These are phyloP conservation scores for Aix galericulata DNA, from an alignment of 2,113 vertebrate species.

Conservation along the genomic window DNA sequence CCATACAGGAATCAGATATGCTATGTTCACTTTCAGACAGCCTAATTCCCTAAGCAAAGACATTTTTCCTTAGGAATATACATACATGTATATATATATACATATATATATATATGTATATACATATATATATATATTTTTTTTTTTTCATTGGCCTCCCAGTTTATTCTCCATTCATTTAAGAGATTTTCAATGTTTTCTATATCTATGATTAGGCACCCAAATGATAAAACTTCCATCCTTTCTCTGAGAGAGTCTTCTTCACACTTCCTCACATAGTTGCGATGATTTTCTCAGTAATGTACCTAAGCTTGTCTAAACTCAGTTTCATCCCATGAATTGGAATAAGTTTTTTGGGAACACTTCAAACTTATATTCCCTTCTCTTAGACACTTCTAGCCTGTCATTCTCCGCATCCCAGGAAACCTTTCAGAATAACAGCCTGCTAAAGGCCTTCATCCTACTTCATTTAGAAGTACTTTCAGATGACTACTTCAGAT, in stretches of 20 bases:
- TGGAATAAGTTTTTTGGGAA: not conserved
- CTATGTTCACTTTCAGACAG: not conserved
- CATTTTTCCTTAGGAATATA: not conserved
- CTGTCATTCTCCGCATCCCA: not conserved
- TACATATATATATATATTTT: too few relatives aligned
- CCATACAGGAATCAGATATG: not conserved
- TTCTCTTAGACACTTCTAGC: not conserved
- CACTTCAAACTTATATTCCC: not conserved
- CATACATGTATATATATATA: too few relatives aligned
- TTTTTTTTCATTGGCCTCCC: not conserved
- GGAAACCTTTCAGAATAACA: not conserved
- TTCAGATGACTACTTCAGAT: not conserved
- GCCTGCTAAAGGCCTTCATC: not conserved
- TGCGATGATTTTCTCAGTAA: not conserved
- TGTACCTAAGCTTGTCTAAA: not conserved
- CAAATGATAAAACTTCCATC: not conserved
- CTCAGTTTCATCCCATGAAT: not conserved
- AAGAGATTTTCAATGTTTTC: not conserved
- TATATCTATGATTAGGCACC: not conserved
- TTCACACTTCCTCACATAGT: not conserved
- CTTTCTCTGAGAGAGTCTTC: not conserved
- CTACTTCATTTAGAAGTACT: not conserved
- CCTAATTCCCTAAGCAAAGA: not conserved
- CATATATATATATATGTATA: too few relatives aligned
- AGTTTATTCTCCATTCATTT: not conserved